Conservation (phyloP, 2,113 vertebrate species). For the Cephalophus harveyi region DNA sequence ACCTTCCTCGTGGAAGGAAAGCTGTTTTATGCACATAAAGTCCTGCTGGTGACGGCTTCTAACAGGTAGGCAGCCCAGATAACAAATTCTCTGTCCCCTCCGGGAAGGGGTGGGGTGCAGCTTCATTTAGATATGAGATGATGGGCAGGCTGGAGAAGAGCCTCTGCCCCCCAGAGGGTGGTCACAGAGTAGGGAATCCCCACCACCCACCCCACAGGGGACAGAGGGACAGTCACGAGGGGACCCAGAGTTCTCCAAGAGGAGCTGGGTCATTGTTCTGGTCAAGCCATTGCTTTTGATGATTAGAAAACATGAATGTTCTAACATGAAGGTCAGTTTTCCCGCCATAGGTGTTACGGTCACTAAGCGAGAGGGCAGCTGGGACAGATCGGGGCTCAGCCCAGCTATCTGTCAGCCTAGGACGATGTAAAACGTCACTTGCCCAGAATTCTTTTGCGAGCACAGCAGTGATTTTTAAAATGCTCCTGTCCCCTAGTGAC, state of each 20-base stretch:
- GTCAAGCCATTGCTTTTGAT: not conserved
- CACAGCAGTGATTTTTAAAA: not conserved
- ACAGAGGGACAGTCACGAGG: not conserved
- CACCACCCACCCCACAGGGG: fast-evolving
- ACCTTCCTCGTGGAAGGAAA: constrained; percentile 95
- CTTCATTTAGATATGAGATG: not conserved
- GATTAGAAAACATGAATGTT: not conserved
- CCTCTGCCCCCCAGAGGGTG: fast-evolving
- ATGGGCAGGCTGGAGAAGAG: not conserved
- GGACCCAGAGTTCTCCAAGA: not conserved
- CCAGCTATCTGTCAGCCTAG: not conserved
- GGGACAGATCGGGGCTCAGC: not conserved
- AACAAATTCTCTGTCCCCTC: not conserved
- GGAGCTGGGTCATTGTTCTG: not conserved
- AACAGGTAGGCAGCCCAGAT: constrained; percentile 82
- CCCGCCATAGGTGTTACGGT: not conserved
- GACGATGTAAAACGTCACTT: not conserved
- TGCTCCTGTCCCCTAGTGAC: fast-evolving
- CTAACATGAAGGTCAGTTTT: not conserved
- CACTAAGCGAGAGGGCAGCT: too few species aligned
- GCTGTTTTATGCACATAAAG: constrained; percentile 96
- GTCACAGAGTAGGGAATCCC: fast-evolving
- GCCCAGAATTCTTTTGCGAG: not conserved
- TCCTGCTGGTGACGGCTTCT: constrained; percentile 95
- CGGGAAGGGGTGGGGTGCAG: fast-evolving